Evolutionary conservation across 2,113 vertebrate genomes (phyloP).

Genomic region (Crotalus helleri): DNA sequence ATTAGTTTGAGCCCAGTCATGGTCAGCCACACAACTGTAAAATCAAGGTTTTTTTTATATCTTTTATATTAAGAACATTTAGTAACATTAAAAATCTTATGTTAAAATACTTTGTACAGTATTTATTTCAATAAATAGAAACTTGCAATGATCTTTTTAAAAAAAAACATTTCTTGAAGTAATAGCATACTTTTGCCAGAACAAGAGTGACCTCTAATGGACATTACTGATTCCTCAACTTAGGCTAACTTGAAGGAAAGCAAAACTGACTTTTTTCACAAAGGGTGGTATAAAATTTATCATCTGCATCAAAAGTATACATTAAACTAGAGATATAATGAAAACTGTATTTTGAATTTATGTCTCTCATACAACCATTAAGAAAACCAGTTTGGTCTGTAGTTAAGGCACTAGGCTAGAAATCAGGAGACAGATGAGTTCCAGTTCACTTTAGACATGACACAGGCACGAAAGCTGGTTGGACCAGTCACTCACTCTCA

Average conservation of each 20-base stretch:
- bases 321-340: neutral
- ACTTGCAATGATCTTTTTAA: neutral
- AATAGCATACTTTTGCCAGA: neutral
- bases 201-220: conserved; percentile 12
- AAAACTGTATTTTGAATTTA: neutral
- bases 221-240: neutral
- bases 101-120: neutral
- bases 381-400: neutral
- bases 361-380: neutral
- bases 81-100: neutral
- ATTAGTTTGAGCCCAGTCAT: neutral
- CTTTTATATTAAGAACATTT: neutral
- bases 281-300: neutral
- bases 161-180: neutral
- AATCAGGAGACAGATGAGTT: neutral
- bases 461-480: neutral
- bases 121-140: neutral
- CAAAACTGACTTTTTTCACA: neutral
- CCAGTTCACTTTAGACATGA: neutral
- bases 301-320: neutral
- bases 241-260: neutral
- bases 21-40: neutral
- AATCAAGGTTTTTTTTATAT: neutral
- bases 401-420: neutral
- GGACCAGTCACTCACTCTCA: neutral